Evolutionary conservation across 2,797 vertebrate species (phyloP).

Genomic region (Myioborus melanocephalus): DNA sequence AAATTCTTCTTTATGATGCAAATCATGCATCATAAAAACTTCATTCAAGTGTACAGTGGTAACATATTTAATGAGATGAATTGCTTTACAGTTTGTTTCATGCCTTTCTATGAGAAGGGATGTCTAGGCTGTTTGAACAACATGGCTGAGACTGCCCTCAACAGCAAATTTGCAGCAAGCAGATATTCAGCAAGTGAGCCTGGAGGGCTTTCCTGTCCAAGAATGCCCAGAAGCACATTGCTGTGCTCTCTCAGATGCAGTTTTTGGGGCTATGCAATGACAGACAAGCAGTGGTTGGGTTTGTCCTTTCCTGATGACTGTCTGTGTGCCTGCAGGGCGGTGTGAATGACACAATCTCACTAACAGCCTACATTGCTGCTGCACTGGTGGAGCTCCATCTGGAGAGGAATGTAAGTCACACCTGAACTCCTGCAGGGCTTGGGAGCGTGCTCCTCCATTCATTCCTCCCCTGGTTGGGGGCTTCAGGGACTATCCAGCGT

Average conservation of each 20-base stretch:
- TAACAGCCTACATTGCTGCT: constrained; percentile 53
- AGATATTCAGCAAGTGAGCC: not conserved
- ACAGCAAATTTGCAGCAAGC: not conserved
- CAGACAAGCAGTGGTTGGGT: not conserved
- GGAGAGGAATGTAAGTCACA: constrained; percentile 44
- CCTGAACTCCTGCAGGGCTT: not conserved
- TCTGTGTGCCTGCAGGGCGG: constrained; percentile 35
- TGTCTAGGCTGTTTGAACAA: not conserved
- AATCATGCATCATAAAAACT: not conserved
- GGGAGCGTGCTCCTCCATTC: not conserved
- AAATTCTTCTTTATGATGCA: not conserved
- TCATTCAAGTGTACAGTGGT: not conserved
- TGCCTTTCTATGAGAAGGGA: not conserved
- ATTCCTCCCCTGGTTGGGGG: not conserved
- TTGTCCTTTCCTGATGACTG: not conserved
- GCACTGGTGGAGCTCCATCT: constrained; percentile 16
- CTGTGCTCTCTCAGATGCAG: not conserved
- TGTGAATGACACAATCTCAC: constrained; percentile 30
- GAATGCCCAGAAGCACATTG: not conserved
- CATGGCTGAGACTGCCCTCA: not conserved
- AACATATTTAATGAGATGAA: not conserved
- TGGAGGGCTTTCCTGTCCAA: not conserved
- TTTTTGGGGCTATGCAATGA: not conserved
- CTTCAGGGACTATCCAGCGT: not conserved
- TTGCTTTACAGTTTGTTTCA: not conserved